phyloP scores from a whole-genome alignment of 2,888 invertebrate species.

The Lasioglossum figueresi region DNA sequence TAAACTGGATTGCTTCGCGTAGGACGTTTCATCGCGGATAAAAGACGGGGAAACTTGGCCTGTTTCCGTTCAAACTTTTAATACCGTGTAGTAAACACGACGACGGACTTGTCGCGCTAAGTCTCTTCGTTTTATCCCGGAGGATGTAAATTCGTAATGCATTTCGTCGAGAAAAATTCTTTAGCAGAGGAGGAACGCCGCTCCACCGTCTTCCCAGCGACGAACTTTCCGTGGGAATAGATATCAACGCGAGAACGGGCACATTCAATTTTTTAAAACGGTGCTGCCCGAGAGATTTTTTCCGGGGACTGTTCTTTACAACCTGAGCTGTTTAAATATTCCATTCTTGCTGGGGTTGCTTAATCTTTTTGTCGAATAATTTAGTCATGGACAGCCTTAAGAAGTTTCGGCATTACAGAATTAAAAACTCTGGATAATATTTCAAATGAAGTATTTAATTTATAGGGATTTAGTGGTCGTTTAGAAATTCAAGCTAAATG shows the following conservation, averaged over 20 bases:
- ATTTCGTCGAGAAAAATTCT: neutral
- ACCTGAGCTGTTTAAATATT: neutral
- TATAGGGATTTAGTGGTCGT: no score
- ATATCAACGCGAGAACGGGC: neutral
- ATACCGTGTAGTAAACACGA: slow-evolving; percentile 46
- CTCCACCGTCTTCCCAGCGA: neutral
- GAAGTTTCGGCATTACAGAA: no score
- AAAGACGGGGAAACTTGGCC: slow-evolving; percentile 22
- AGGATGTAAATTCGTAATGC: slow-evolving; percentile 22
- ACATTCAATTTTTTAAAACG: slow-evolving; percentile 6
- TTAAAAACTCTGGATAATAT: neutral
- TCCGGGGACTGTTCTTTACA: neutral
- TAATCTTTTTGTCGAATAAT: neutral
- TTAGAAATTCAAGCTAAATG: no score
- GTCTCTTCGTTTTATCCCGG: slow-evolving; percentile 37
- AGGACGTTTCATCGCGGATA: slow-evolving; percentile 13
- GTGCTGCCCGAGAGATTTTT: neutral
- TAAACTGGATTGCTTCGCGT: slow-evolving; percentile 10
- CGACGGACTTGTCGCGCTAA: slow-evolving; percentile 33
- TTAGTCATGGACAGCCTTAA: neutral
- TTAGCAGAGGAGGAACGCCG: neutral
- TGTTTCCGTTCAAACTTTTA: slow-evolving; percentile 46
- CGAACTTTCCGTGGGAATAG: neutral
- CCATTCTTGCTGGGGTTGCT: no score
- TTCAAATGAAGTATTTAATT: no score